A percentile compares a stretch with the other conserved stretches of the same genome.
These are phyloP conservation scores for Noctua janthe DNA, from an alignment of 2,888 invertebrate genomes.

Conservation along the genomic window DNA sequence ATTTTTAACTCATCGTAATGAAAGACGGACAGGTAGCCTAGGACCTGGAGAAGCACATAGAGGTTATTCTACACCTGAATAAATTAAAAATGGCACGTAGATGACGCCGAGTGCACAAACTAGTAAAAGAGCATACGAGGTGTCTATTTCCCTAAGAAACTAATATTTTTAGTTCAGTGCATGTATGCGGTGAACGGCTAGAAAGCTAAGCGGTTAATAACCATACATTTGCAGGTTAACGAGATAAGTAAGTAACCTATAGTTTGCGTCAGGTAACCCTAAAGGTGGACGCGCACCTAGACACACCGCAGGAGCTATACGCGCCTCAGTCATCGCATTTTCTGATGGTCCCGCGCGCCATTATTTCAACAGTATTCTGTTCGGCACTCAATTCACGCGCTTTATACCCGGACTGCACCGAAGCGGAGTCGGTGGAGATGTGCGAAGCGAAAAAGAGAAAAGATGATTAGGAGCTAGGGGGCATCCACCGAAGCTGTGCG, in stretches of 20 bases:
- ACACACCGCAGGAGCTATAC: background rate
- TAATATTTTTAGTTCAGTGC: background rate
- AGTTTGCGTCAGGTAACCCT: background rate
- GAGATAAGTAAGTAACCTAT: constrained; percentile 11
- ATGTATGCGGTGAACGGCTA: background rate
- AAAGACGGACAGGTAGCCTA: background rate
- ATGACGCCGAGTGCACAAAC: background rate
- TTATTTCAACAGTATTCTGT: background rate
- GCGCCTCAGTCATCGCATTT: background rate
- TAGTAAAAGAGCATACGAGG: background rate
- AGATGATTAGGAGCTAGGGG: background rate
- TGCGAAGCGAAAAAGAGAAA: background rate
- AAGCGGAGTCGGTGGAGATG: background rate
- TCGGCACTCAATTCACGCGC: background rate
- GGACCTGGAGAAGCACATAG: background rate
- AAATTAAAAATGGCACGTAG: background rate
- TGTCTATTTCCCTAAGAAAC: background rate
- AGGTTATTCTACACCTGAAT: background rate
- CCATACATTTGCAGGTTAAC: constrained; percentile 2
- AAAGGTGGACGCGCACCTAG: background rate
- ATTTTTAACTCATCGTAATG: background rate
- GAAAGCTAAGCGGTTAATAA: constrained; percentile 13
- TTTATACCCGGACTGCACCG: background rate
- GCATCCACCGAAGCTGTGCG: background rate
- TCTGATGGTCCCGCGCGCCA: background rate